Evolutionary conservation across 2,888 invertebrate genomes (phyloP), one percentile per base, ranked within the genome.

Genomic region (Helobdella robusta): DNA sequence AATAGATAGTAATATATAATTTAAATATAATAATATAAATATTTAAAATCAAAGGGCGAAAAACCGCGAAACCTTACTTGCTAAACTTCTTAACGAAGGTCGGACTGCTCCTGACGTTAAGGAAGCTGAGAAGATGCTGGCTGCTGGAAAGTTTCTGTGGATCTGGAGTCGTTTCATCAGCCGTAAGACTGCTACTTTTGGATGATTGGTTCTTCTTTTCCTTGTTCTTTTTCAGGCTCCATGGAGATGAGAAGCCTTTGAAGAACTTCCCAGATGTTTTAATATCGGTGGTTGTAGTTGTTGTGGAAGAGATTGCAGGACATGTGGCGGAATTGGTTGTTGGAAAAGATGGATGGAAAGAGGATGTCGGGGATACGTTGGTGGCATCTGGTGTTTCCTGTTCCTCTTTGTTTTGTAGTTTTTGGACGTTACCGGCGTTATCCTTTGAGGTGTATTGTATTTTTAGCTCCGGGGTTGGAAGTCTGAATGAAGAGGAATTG

Each of bases 41-140:
- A 5, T 28, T 30, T 30, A 28, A 48, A 8, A 48, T n/a, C n/a
- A n/a, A n/a, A n/a, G n/a, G n/a, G n/a, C n/a, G n/a, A n/a, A n/a
- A n/a, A n/a, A n/a, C n/a, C n/a, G n/a, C n/a, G n/a, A n/a, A n/a
- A n/a, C n/a, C n/a, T 48, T 48, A 56, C 56, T 56, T 56, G 56
- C 28, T n/a, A 3, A 20, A 56, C n/a, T 56, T 56, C 11, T 30
- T 30, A 56, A 32, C n/a, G 30, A 56, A n/a, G 6, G 5, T 56
- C 20, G 56, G 56, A 25, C 56, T 56, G 28, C 32, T 56, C 56
- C 32, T 56, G 25, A 56, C 56, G 56, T 30, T 56, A 28, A 56
- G 56, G 30, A 56, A 20, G 56, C 32, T 56, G 2, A 56, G 32
- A 28, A 56, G 32, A 30, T 56, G 28, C 28, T 56, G 56, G 32